phyloP scores from a whole-genome alignment of 2,888 invertebrate species.

The Volucella zonaria region DNA sequence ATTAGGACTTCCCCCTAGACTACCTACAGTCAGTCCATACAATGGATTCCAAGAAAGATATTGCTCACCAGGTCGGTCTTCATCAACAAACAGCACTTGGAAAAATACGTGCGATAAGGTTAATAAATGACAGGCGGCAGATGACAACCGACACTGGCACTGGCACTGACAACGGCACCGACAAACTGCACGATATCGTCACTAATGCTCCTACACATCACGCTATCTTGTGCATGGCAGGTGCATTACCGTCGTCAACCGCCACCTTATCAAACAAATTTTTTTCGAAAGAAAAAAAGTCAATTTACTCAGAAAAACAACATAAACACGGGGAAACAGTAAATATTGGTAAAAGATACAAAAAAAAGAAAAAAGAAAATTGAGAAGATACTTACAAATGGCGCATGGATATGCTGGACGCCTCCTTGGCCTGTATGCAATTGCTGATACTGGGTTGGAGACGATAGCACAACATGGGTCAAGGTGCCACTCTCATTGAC shows the following conservation, averaged over 20 bases:
- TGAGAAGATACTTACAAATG: conserved; percentile 85
- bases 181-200: too few species aligned
- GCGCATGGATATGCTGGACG: conserved; percentile 85
- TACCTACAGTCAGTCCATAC: too few species aligned
- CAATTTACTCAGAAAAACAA: not conserved
- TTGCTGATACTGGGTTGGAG: conserved; percentile 86
- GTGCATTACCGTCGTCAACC: too few species aligned
- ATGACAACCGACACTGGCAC: not conserved
- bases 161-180: not conserved
- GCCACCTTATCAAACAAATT: too few species aligned
- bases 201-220: too few species aligned
- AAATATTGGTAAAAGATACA: conserved; percentile 5
- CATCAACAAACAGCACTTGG: too few species aligned
- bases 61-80: too few species aligned
- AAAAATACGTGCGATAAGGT: too few species aligned
- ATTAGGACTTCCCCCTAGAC: too few species aligned
- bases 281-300: not conserved
- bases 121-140: too few species aligned
- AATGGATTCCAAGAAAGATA: too few species aligned
- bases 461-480: conserved; percentile 94
- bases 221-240: too few species aligned
- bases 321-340: not conserved
- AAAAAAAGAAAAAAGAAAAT: not conserved
- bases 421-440: conserved; percentile 83
- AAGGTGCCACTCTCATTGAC: conserved; percentile 94